Evolutionary conservation across 2,888 invertebrate species (phyloP).

Genomic region (Eudiplozoon nipponicum): DNA sequence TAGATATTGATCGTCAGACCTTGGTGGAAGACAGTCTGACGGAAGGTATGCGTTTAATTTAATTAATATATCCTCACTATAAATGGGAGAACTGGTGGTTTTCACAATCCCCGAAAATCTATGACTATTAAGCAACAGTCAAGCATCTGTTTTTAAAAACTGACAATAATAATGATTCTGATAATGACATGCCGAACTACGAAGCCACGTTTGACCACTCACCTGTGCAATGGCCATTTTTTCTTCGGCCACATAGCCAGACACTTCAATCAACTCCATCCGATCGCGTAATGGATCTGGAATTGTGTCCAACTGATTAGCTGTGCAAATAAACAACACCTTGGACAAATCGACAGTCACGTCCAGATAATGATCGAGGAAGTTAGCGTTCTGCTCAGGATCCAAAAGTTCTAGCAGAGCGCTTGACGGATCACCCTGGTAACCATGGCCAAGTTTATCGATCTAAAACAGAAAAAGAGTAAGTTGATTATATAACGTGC

Average conservation of each 20-base stretch:
- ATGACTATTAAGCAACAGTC: too few relatives aligned
- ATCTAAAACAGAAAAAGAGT: conserved; percentile 22
- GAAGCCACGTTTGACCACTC: too few relatives aligned
- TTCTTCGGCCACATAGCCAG: conserved; percentile 88
- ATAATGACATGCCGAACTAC: background rate
- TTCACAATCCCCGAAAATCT: too few relatives aligned
- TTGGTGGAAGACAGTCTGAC: too few relatives aligned
- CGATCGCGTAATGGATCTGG: conserved; percentile 78
- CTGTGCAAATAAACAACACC: conserved; percentile 87
- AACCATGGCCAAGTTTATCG: conserved; percentile 38
- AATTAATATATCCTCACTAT: too few relatives aligned
- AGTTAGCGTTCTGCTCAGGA: conserved; percentile 89
- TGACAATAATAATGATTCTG: background rate
- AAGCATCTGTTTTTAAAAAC: too few relatives aligned
- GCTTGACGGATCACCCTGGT: conserved; percentile 83
- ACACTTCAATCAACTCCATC: conserved; percentile 97
- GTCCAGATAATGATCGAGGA: conserved; percentile 86
- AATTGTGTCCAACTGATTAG: conserved; percentile 68
- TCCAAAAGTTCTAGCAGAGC: conserved; percentile 76
- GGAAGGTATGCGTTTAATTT: too few relatives aligned
- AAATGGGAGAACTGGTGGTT: too few relatives aligned
- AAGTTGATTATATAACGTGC: background rate
- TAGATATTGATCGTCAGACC: too few relatives aligned
- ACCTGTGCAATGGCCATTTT: conserved; percentile 66
- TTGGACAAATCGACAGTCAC: conserved; percentile 79